phyloP scores from a whole-genome alignment of 2,888 invertebrate genomes.

The Apeira syringaria region DNA sequence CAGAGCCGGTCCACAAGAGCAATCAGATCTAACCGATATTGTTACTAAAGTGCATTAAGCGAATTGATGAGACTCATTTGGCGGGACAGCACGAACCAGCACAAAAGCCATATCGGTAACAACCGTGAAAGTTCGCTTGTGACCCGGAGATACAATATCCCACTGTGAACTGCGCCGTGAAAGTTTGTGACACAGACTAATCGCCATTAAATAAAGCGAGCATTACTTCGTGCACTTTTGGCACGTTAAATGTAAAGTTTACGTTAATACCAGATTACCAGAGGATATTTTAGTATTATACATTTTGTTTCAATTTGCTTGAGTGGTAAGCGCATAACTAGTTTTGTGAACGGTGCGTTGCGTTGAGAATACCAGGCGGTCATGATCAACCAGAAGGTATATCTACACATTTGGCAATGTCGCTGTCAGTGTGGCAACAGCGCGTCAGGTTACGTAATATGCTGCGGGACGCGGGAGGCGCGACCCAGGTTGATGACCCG shows the following conservation, averaged over 20 bases:
- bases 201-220: conserved; percentile 53
- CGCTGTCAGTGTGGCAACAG: conserved; percentile 62
- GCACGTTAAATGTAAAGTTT: conserved; percentile 32
- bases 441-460: conserved; percentile 63
- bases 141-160: conserved; percentile 60
- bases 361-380: conserved; percentile 49
- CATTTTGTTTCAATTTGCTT: conserved; percentile 6
- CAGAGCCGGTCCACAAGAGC: conserved; percentile 39
- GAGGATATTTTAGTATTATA: no score
- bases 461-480: conserved; percentile 49
- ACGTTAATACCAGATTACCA: conserved; percentile 22
- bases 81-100: conserved; percentile 44
- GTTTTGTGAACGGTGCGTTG: conserved; percentile 20
- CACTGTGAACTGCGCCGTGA: conserved; percentile 60
- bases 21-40: conserved; percentile 25
- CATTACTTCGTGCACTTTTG: conserved; percentile 43
- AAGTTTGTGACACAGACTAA: conserved; percentile 72
- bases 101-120: conserved; percentile 53
- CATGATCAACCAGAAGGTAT: conserved; percentile 56
- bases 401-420: conserved; percentile 73
- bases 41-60: conserved; percentile 29
- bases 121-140: conserved; percentile 60
- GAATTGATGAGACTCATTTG: conserved; percentile 50
- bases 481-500: conserved; percentile 70
- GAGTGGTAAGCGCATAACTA: conserved; percentile 6